Conservation (phyloP, 64 coral and sea anemone genomes). For the Pocillopora damicornis region DNA sequence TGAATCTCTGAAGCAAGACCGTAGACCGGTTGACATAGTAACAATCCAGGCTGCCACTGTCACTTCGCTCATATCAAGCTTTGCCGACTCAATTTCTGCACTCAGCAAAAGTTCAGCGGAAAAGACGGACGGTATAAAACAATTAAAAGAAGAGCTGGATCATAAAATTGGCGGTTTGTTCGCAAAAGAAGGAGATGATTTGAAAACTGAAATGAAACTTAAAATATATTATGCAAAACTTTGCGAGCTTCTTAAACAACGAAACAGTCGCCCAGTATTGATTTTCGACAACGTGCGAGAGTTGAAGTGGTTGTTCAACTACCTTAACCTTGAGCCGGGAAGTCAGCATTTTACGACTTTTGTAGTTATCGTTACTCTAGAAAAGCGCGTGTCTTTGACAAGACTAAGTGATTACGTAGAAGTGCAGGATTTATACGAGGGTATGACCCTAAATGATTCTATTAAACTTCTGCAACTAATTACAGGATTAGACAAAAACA, state of each 20-base stretch:
- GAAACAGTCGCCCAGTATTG: conserved; percentile 62
- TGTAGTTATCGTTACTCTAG: conserved; percentile 45
- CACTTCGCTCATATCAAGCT: conserved; percentile 64
- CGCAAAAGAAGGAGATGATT: conserved; percentile 34
- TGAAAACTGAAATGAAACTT: conserved; percentile 50
- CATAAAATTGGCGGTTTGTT: conserved; percentile 53
- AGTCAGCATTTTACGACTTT: conserved; percentile 39
- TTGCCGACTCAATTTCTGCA: conserved; percentile 53
- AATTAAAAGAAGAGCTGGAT: conserved; percentile 73
- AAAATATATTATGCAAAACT: conserved; percentile 58
- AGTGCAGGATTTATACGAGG: conserved; percentile 68
- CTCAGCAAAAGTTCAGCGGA: conserved; percentile 31
- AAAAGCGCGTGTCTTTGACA: conserved; percentile 55
- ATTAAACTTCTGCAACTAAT: conserved; percentile 53
- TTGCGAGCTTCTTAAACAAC: conserved; percentile 37
- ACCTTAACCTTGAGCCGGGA: conserved; percentile 73
- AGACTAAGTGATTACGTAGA: conserved; percentile 47
- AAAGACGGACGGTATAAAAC: conserved; percentile 47
- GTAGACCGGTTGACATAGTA: conserved; percentile 61
- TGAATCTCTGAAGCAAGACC: conserved; percentile 12
- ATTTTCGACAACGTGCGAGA: conserved; percentile 81
- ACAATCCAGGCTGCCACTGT: conserved; percentile 63
- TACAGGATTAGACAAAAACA: conserved; percentile 30
- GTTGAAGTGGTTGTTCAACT: conserved; percentile 56
- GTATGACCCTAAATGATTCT: conserved; percentile 59